Conservation (phyloP, 2,888 invertebrate genomes). For the Poecilobothrus nobilitatus region DNA sequence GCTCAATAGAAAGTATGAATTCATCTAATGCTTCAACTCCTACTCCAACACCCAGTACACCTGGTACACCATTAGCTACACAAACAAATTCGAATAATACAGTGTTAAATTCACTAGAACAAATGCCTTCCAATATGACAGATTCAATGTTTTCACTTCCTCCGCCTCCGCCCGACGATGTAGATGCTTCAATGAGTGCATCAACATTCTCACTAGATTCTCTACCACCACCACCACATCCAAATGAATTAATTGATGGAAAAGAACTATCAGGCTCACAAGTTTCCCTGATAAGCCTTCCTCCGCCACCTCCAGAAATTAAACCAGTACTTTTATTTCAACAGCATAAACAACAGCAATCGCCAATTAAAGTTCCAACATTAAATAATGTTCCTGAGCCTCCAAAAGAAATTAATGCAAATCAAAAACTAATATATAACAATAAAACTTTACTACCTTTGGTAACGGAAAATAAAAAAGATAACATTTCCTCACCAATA, state of each 20-base stretch:
- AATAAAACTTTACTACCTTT: constrained; percentile 23
- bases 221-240: constrained; percentile 69
- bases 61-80: constrained; percentile 34
- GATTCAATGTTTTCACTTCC: constrained; percentile 55
- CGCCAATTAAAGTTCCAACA: constrained; percentile 21
- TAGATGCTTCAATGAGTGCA: constrained; percentile 52
- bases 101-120: constrained; percentile 24
- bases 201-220: constrained; percentile 72
- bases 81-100: constrained; percentile 23
- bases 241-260: constrained; percentile 37
- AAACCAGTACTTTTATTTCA: constrained; percentile 32
- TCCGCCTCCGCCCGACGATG: constrained; percentile 52
- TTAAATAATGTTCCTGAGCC: constrained; percentile 23
- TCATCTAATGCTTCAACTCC: constrained; percentile 41
- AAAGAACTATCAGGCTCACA: constrained; percentile 54
- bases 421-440: constrained; percentile 20
- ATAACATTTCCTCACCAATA: constrained; percentile 20
- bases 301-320: constrained; percentile 61
- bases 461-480: constrained; percentile 21
- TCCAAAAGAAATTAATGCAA: constrained; percentile 15
- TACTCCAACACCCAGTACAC: constrained; percentile 42
- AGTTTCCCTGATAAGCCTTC: constrained; percentile 59
- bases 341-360: constrained; percentile 9
- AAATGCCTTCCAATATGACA: constrained; percentile 38
- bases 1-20: constrained; percentile 38